Base-by-base conservation (phyloP, 2,888 invertebrate species). In the Adela reaumurella region DNA sequence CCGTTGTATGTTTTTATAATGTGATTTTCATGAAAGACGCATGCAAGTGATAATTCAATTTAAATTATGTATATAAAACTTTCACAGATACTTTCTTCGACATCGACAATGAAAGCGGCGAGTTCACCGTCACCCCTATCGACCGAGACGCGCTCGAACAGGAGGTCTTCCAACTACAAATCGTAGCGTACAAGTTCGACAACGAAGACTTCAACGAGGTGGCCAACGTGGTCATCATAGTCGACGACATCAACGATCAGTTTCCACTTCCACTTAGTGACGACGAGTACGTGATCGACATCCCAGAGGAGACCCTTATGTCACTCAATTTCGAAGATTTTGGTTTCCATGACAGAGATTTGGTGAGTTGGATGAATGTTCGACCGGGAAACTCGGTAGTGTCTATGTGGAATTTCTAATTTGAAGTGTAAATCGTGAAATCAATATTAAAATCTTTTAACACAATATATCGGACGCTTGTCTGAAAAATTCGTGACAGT, bases 191-290 rank as follows among this genome's bases (percentile, higher is more conserved):
- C 56, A 82, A 83, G 55, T 57, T 54, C 20, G 54, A 61, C 28
- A 56, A 62, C 47, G 50, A 55, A 17, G 49, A 63, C 0, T 74
- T 68, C 53, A 59, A 59, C 8, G 71, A 70, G 0, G 54, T 56
- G 1, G 61, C 67, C 10, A 55, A 60, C 1, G 65, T 81, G 0
- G 72, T 74, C 14, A 70, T 83, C 46, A 79, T 82, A 49, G 70
- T 81, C 1, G 67, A 81, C 46, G 81, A 81, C 53, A 69, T 86
- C 20, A 90, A 91, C 61, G 88, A 91, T 61, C 83, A 89, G 58
- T 59, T 58, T 14, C 90, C 90, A 0, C 57, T 59, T 55, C 81
- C 85, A 0, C 57, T 70, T 14, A n/a, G n/a, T n/a, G 59, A 68
- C 0, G 18, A 55, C 0, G 65, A 64, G 4, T 71, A 74, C 51